Evolutionary conservation across 2,888 invertebrate species (phyloP).

Genomic region (Osedax fenrisi): DNA sequence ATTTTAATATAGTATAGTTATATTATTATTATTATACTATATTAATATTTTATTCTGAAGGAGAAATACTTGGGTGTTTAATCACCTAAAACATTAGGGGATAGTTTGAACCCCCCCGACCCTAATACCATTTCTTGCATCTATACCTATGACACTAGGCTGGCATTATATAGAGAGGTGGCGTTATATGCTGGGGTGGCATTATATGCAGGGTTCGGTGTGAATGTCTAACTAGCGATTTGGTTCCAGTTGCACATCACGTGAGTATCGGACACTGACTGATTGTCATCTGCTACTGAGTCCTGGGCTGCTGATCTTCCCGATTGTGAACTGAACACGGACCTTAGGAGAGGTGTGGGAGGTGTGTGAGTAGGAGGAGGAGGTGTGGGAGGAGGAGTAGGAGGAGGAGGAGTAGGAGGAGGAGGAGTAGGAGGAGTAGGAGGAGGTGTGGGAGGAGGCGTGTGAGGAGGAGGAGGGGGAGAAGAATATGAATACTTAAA

Average conservation of each 20-base stretch:
- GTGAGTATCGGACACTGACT: neutral
- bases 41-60: too few species aligned
- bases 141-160: too few species aligned
- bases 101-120: too few species aligned
- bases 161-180: too few species aligned
- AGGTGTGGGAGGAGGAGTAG: neutral
- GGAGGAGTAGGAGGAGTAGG: neutral
- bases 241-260: neutral
- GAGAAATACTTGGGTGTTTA: too few species aligned
- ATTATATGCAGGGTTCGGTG: too few species aligned
- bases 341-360: conserved; percentile 36
- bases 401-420: neutral
- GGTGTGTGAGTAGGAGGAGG: neutral
- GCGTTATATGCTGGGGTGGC: too few species aligned
- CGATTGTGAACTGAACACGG: conserved; percentile 48
- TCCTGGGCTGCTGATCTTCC: conserved; percentile 37
- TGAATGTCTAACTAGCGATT: neutral
- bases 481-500: too few species aligned
- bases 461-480: neutral
- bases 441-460: neutral
- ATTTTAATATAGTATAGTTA: too few species aligned
- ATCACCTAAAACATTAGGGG: too few species aligned
- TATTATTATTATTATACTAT: too few species aligned
- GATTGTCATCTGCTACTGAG: conserved; percentile 38
- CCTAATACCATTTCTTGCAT: too few species aligned